Evolutionary conservation across 92 coral and sea anemone genomes (phyloP).

Genomic region (Parazoanthus atlanticus): DNA sequence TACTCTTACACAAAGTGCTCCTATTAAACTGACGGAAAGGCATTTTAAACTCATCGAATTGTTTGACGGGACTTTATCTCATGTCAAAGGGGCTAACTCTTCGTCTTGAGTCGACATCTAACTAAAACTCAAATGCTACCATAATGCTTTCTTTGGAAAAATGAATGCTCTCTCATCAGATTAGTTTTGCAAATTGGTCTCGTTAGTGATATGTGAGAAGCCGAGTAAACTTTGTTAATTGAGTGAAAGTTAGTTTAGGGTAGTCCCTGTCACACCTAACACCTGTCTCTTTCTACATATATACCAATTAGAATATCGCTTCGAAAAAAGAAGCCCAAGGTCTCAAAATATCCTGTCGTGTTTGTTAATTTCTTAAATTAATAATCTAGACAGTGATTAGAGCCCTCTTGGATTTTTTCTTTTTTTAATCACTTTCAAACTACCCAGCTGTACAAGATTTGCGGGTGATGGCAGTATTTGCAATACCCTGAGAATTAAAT

Average conservation of each 20-base stretch:
- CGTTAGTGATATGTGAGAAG: slow-evolving; percentile 26
- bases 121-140: slow-evolving; percentile 8
- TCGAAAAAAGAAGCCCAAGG: neutral
- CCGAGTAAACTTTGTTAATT: slow-evolving; percentile 37
- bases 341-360: neutral
- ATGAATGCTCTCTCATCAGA: slow-evolving; percentile 2
- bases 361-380: neutral
- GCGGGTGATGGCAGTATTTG: neutral
- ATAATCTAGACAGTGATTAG: slow-evolving; percentile 8
- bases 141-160: slow-evolving; percentile 11
- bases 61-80: slow-evolving; percentile 39
- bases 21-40: slow-evolving; percentile 44
- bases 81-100: slow-evolving; percentile 24
- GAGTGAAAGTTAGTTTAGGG: slow-evolving; percentile 22
- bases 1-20: slow-evolving; percentile 36
- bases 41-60: slow-evolving; percentile 38
- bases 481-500: neutral
- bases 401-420: neutral
- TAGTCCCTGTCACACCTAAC: neutral
- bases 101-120: slow-evolving; percentile 1
- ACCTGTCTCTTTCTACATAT: slow-evolving; percentile 24
- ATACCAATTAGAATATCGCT: slow-evolving; percentile 13
- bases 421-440: neutral
- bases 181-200: slow-evolving; percentile 19
- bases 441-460: neutral